A percentile compares a stretch with the other conserved stretches of the same genome.
These are phyloP conservation scores for Drosophila subsilvestris DNA, from an alignment of 2,888 invertebrate genomes.

Conservation along the genomic window DNA sequence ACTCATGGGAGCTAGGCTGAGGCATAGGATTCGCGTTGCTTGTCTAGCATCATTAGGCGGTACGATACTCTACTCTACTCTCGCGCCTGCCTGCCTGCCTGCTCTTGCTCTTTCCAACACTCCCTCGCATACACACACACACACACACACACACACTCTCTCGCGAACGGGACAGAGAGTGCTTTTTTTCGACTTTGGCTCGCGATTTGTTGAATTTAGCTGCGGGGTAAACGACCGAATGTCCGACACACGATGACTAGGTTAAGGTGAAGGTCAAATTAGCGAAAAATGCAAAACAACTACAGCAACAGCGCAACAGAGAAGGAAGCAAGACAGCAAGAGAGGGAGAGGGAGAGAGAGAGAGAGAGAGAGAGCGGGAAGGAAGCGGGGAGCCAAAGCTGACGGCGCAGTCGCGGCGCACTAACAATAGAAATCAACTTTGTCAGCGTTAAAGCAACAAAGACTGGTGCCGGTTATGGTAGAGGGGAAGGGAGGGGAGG, in stretches of 20 bases:
- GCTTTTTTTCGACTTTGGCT: slow-evolving; percentile 61
- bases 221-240: slow-evolving; percentile 84
- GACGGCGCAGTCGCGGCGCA: slow-evolving; percentile 58
- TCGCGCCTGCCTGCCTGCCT: too few species aligned
- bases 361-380: slow-evolving; percentile 10
- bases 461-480: not conserved
- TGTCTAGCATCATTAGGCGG: slow-evolving; percentile 6
- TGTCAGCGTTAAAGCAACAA: slow-evolving; percentile 62
- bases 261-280: slow-evolving; percentile 85
- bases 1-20: not conserved
- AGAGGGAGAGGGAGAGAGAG: slow-evolving; percentile 1
- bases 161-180: slow-evolving; percentile 3
- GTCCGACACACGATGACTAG: slow-evolving; percentile 84
- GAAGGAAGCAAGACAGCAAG: slow-evolving; percentile 30
- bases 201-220: slow-evolving; percentile 34
- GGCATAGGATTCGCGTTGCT: not conserved
- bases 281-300: slow-evolving; percentile 60
- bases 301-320: slow-evolving; percentile 33
- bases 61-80: not conserved
- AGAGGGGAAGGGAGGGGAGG: not conserved
- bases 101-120: not conserved
- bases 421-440: slow-evolving; percentile 77
- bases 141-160: slow-evolving; percentile 24
- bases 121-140: not conserved
- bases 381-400: slow-evolving; percentile 37